Evolutionary conservation across 2,797 vertebrate genomes (phyloP), one percentile per base, ranked within the genome.

Genomic region (Sebastes vulpes): DNA sequence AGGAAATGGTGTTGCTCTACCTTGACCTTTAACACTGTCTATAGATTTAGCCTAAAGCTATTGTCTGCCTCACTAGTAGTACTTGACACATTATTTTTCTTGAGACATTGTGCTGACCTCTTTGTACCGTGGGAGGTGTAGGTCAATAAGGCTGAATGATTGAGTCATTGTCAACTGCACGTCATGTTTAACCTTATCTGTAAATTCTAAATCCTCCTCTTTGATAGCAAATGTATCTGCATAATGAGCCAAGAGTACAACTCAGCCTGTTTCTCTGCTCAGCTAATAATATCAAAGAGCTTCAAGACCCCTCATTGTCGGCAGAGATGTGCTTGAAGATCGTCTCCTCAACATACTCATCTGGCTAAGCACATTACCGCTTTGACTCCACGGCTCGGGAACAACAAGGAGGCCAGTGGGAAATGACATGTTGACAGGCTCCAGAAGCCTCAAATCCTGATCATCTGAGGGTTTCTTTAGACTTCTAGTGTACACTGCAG

Each of bases 1-100:
- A 65, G 14, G 9, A 54, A 66, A 65, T 21, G 9, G 3, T 12
- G 21, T 72, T 60, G 31, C 12, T 66, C 63, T 26, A 54, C 31
- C 38, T 71, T 42, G 72, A 63, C 60, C 68, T 77, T 71, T 38
- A 58, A 58, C 21, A 52, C 8, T 28, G 20, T 67, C 57, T 72
- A 53, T 14, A 6, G 21, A 29, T 48, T 5, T 4, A 20, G 35
- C 6, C 35, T 52, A 16, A 31, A 73, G 65, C 72, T 57, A 18
- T 18, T 66, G 50, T 74, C 23, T 61, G 59, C 42, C 20, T 72
- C 4, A 21, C 46, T 21, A 18, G 16, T 25, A 26, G 11, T 16
- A 20, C 35, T 38, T 64, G 50, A 18, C 59, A 28, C 6, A 56
- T 18, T 35, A 9, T 26, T 58, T 20, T 46, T 63, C 8, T 50